A percentile compares a stretch with the other conserved stretches of the same genome.
phyloP scores from a whole-genome alignment of 2,888 invertebrate species.

The Leptinotarsa tumamoca region DNA sequence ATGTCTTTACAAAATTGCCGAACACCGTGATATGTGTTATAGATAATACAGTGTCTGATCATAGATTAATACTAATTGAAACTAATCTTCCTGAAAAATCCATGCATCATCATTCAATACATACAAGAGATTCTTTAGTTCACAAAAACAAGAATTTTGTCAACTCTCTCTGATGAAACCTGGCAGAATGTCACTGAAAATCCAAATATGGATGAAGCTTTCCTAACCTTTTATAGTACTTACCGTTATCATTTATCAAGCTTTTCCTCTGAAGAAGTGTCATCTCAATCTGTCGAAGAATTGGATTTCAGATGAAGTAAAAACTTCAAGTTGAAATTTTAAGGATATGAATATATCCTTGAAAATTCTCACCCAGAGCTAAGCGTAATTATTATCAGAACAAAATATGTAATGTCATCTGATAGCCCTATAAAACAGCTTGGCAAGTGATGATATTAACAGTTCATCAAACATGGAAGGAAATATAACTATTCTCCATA shows the following conservation, averaged over 20 bases:
- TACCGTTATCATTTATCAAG: not conserved
- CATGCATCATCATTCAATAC: no score
- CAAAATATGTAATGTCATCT: constrained; percentile 12
- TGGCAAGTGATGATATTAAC: constrained; percentile 11
- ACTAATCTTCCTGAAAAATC: no score
- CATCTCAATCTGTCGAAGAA: not conserved
- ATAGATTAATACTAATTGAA: no score
- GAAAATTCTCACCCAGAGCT: constrained; percentile 7
- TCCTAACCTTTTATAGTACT: not conserved
- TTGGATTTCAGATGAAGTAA: constrained; percentile 19
- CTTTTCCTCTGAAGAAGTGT: not conserved
- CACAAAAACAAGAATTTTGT: no score
- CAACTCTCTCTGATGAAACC: not conserved
- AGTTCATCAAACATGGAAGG: not conserved
- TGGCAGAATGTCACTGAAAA: not conserved
- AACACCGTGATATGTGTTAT: no score
- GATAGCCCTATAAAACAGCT: constrained; percentile 18
- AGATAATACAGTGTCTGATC: no score
- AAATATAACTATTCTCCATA: not conserved
- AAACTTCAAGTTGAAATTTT: constrained; percentile 14
- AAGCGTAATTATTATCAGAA: constrained; percentile 9
- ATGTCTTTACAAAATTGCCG: no score
- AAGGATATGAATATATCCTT: not conserved
- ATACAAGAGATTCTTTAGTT: no score
- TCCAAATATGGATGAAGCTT: not conserved